phyloP scores from a whole-genome alignment of 1,140 invertebrate species.

The Archegozetes longisetosus region DNA sequence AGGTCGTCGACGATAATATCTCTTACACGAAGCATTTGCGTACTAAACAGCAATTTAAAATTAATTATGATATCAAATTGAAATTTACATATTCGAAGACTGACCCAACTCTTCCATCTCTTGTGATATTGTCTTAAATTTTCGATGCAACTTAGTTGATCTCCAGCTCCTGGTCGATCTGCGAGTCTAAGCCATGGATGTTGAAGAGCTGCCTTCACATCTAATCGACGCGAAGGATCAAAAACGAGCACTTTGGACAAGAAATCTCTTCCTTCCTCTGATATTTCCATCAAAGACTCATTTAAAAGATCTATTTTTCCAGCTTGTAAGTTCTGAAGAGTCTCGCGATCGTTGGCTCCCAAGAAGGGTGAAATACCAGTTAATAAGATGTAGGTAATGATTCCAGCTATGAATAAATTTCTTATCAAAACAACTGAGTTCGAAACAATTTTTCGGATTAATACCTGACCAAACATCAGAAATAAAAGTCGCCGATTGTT shows the following conservation, averaged over 20 bases:
- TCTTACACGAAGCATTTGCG: slow-evolving; percentile 65
- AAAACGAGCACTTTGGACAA: slow-evolving; percentile 59
- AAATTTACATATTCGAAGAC: not conserved
- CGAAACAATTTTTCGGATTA: slow-evolving; percentile 14
- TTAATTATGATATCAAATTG: not conserved
- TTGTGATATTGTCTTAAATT: slow-evolving; percentile 24
- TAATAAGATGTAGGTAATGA: slow-evolving; percentile 78
- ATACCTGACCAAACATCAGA: slow-evolving; percentile 77
- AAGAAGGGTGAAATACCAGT: slow-evolving; percentile 84
- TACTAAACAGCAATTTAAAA: slow-evolving; percentile 39
- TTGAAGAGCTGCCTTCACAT: slow-evolving; percentile 53
- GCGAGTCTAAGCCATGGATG: slow-evolving; percentile 65
- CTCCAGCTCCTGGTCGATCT: slow-evolving; percentile 9
- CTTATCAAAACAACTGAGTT: not conserved
- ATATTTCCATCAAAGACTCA: slow-evolving; percentile 39
- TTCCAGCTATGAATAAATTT: slow-evolving; percentile 48
- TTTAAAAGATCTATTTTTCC: slow-evolving; percentile 32
- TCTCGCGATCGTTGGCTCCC: slow-evolving; percentile 63
- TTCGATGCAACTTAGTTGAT: slow-evolving; percentile 19
- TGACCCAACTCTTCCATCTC: slow-evolving; percentile 25
- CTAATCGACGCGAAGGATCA: slow-evolving; percentile 46
- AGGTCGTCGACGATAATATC: slow-evolving; percentile 61
- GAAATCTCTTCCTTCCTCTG: slow-evolving; percentile 68
- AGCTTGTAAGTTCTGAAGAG: slow-evolving; percentile 53
- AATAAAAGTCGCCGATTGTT: slow-evolving; percentile 65